Evolutionary conservation across 2,113 vertebrate species (phyloP).

Genomic region (Spea multiplicata): DNA sequence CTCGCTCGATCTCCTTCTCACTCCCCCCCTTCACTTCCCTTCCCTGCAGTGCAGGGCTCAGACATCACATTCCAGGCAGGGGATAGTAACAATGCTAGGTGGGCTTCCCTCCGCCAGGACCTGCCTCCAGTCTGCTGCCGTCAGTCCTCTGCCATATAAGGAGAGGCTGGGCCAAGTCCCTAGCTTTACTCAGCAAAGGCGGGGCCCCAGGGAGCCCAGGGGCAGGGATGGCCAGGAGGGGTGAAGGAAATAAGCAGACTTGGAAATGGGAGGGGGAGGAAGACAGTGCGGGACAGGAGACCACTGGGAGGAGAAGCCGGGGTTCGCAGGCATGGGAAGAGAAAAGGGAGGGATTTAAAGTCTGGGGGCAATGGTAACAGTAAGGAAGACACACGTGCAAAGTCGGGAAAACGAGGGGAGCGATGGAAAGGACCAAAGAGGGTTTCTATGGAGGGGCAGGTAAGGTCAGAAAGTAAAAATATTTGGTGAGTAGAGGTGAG

Average conservation of each 20-base stretch:
- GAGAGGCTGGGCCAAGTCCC: constrained; percentile 34
- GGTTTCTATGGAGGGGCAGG: background rate
- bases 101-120: constrained; percentile 38
- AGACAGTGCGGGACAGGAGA: background rate
- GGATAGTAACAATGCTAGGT: constrained; percentile 47
- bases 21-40: constrained; percentile 31
- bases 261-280: background rate
- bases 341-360: background rate
- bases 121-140: constrained; percentile 41
- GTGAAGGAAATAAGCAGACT: constrained; percentile 16
- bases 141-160: constrained; percentile 41
- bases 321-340: too few species aligned
- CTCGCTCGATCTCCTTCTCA: constrained; percentile 1
- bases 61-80: constrained; percentile 46
- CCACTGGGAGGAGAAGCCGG: background rate
- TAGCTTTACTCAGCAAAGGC: constrained; percentile 21
- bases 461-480: background rate
- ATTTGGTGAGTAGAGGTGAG: too few species aligned
- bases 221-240: constrained; percentile 33
- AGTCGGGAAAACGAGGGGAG: too few species aligned
- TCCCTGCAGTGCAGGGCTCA: constrained; percentile 34
- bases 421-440: too few species aligned
- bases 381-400: background rate
- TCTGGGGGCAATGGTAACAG: background rate
- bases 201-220: constrained; percentile 14